Evolutionary conservation across 2,113 vertebrate genomes (phyloP), one percentile per base, ranked within the genome.

Genomic region (Stomatorhinus ivindoensis): DNA sequence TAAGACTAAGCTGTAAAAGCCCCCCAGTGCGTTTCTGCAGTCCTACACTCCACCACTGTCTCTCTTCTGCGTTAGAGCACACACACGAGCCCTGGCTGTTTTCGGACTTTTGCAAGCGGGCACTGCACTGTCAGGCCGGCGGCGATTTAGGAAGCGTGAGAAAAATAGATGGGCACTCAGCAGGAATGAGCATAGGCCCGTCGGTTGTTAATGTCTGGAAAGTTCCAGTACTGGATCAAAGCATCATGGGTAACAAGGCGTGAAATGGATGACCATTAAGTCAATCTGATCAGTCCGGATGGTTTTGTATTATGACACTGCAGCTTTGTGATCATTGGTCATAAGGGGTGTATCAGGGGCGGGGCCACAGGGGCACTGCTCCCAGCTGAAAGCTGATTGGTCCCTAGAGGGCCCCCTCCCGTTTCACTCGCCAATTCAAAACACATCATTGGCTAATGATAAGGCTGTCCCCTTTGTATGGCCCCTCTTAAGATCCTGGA

Each of bases 181-280:
- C 44, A 61, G 27, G 58, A 73, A 51, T 86, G 83, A 80, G 17
- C 47, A 80, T 7, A 39, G 48, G 31, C 48, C 51, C 3, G 2
- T 27, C 27, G 9, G 47, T 27, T 47, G 53, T 76, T 86, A 89
- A 86, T 31, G 53, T 80, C 61, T 35, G 47, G 27, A 55, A 86
- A 42, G 42, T 89, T 86, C 65, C 76, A 48, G 55, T 46, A 42
- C 47, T 87, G 42, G 69, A 89, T 88, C 84, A 90, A 88, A 89
- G 82, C 86, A 84, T 90, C 51, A 21, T 90, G 35, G 35, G 86
- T 89, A 91, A 91, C 90, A 69, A 83, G 46, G 46, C 86, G 39
- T 89, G 85, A 86, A 85, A 90, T 44, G 47, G 53, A 91, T 88
- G 50, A 89, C 85, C 44, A 31, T 21, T 90, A 88, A 90, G 73